Evolutionary conservation across 2,888 invertebrate genomes (phyloP).

Genomic region (Drosophila melanosoma): DNA sequence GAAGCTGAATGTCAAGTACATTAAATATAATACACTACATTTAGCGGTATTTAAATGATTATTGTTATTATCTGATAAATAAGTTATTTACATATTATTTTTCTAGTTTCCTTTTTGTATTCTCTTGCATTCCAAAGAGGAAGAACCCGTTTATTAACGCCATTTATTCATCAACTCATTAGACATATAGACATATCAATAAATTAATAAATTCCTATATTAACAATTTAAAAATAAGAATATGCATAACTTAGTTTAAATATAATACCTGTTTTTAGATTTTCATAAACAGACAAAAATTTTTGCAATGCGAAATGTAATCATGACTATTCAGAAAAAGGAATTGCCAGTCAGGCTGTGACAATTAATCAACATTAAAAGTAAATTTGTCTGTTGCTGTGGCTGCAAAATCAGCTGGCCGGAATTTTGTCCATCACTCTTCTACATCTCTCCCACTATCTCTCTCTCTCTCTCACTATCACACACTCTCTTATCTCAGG

Average conservation of each 20-base stretch:
- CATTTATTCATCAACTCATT: slow-evolving; percentile 48
- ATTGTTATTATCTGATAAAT: slow-evolving; percentile 14
- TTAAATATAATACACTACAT: slow-evolving; percentile 16
- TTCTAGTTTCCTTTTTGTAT: neutral
- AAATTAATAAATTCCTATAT: slow-evolving; percentile 43
- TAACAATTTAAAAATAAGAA: slow-evolving; percentile 15
- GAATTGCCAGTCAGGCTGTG: neutral
- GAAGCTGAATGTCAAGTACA: slow-evolving; percentile 33
- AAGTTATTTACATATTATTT: slow-evolving; percentile 9
- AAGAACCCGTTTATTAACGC: slow-evolving; percentile 46
- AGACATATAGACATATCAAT: slow-evolving; percentile 31
- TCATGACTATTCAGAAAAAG: slow-evolving; percentile 3
- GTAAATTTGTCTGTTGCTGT: slow-evolving; percentile 8
- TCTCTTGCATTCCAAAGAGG: neutral
- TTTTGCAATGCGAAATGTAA: slow-evolving; percentile 49
- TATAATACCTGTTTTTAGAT: slow-evolving; percentile 49
- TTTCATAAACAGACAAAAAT: slow-evolving; percentile 25
- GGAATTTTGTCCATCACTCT: slow-evolving; percentile 1
- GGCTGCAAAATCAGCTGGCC: slow-evolving; percentile 8
- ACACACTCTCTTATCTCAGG: slow-evolving; percentile 1
- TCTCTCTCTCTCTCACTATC: neutral
- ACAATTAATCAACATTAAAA: slow-evolving; percentile 49
- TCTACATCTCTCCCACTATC: neutral
- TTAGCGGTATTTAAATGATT: slow-evolving; percentile 15
- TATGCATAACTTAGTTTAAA: slow-evolving; percentile 14